Conservation (phyloP, 30 jellyfish, hydroid and myxozoan genomes). For the Haliclystus octoradiatus region DNA sequence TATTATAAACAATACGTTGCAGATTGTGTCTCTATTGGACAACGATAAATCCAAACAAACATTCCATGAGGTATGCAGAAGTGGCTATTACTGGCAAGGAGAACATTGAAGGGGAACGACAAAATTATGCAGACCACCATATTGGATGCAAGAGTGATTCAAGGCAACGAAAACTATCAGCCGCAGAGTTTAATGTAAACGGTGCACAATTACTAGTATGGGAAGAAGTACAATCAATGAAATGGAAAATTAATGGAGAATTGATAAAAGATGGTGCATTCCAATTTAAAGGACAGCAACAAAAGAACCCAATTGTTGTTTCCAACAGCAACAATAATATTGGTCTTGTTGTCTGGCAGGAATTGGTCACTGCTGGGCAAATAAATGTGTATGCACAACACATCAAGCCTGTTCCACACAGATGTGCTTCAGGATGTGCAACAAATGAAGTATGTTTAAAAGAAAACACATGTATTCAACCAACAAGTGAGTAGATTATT, state of each 20-base stretch:
- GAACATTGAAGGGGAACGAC: too few species aligned
- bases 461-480: conserved; percentile 24
- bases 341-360: conserved; percentile 41
- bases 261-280: conserved; percentile 27
- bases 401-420: conserved; percentile 31
- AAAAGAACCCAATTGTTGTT: conserved; percentile 25
- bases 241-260: conserved; percentile 17
- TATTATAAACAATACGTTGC: too few species aligned
- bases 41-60: too few species aligned
- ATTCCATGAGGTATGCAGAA: too few species aligned
- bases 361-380: conserved; percentile 19
- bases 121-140: too few species aligned
- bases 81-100: too few species aligned
- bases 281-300: conserved; percentile 18
- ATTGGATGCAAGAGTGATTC: too few species aligned
- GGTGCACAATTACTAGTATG: conserved; percentile 40
- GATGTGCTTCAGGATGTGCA: conserved; percentile 20
- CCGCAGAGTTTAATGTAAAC: conserved; percentile 12
- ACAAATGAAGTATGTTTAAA: conserved; percentile 21
- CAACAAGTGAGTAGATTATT: too few species aligned
- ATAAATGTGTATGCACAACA: conserved; percentile 24
- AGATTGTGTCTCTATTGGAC: too few species aligned
- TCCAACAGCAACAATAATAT: conserved; percentile 14
- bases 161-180: conserved; percentile 17
- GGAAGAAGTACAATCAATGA: conserved; percentile 22